A percentile compares a stretch with the other conserved stretches of the same genome.
These are phyloP conservation scores for Rhorus exstirpatorius DNA, from an alignment of 2,888 invertebrate species.

Conservation along the genomic window DNA sequence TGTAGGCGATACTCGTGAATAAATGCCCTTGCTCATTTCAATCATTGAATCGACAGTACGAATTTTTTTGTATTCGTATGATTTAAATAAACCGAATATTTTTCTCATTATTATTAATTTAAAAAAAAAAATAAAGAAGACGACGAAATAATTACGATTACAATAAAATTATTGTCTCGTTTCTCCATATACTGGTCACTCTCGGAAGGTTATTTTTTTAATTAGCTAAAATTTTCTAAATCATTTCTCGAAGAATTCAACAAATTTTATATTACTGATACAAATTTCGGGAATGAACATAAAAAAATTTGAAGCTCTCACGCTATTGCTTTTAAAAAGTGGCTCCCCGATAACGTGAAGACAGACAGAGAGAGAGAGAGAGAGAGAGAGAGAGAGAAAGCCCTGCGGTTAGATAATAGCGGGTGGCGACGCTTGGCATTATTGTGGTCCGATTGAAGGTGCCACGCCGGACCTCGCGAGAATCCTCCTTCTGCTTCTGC, in stretches of 20 bases:
- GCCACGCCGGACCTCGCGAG: slow-evolving; percentile 14
- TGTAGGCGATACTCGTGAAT: no score
- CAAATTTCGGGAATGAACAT: neutral
- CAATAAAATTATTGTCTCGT: no score
- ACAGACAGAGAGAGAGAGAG: slow-evolving; percentile 1
- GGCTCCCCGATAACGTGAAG: slow-evolving; percentile 31
- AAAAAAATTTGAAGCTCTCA: neutral
- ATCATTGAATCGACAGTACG: no score
- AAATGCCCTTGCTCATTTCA: no score
- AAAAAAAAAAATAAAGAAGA: no score
- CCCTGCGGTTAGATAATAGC: slow-evolving; percentile 70
- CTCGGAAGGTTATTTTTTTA: no score
- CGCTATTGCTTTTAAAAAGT: slow-evolving; percentile 2
- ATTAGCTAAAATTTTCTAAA: no score
- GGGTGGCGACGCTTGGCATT: slow-evolving; percentile 54
- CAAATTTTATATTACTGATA: neutral
- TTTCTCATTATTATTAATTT: no score
- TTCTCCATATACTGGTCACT: no score
- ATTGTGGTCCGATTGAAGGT: slow-evolving; percentile 34
- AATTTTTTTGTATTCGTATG: no score
- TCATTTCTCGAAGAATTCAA: neutral
- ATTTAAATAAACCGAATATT: no score
- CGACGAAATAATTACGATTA: no score
- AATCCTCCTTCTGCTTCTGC: slow-evolving; percentile 39
- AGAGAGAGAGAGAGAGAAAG: slow-evolving; percentile 27